Conservation (phyloP, 30 jellyfish, hydroid and myxozoan species). For the Aurelia sp. region DNA sequence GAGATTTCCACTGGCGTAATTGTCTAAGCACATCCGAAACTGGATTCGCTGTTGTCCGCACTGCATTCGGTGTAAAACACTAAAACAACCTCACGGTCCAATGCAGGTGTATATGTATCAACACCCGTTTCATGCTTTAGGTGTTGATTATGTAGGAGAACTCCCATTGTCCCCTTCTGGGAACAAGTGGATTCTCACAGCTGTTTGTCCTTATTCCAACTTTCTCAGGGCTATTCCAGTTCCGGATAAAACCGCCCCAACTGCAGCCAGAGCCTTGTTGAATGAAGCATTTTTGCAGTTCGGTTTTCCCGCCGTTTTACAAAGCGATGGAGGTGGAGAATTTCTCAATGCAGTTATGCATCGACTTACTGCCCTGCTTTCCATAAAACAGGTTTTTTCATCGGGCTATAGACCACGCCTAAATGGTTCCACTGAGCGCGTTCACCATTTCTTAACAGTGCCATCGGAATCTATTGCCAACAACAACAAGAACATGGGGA, state of each 20-base stretch:
- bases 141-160: constrained; percentile 55
- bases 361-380: neutral
- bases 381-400: constrained; percentile 1
- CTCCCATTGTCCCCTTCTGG: constrained; percentile 40
- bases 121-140: constrained; percentile 55
- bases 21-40: constrained; percentile 48
- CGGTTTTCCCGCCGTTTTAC: constrained; percentile 52
- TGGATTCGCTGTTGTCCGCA: constrained; percentile 45
- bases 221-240: constrained; percentile 62
- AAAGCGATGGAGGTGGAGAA: constrained; percentile 62
- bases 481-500: constrained; percentile 28
- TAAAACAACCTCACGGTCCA: constrained; percentile 50
- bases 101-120: constrained; percentile 39
- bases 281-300: constrained; percentile 24
- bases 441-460: constrained; percentile 40
- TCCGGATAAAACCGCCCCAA: constrained; percentile 33
- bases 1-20: constrained; percentile 50
- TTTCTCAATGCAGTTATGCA: constrained; percentile 23
- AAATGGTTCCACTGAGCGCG: constrained; percentile 58
- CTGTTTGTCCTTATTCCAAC: constrained; percentile 44
- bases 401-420: constrained; percentile 56
- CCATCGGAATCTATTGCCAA: constrained; percentile 44
- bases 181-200: constrained; percentile 52
- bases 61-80: constrained; percentile 34
- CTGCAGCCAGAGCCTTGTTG: constrained; percentile 33